A percentile compares a stretch with the other conserved stretches of the same genome.
Conservation (phyloP, 2,888 invertebrate genomes). For the Achlya flavicornis region DNA sequence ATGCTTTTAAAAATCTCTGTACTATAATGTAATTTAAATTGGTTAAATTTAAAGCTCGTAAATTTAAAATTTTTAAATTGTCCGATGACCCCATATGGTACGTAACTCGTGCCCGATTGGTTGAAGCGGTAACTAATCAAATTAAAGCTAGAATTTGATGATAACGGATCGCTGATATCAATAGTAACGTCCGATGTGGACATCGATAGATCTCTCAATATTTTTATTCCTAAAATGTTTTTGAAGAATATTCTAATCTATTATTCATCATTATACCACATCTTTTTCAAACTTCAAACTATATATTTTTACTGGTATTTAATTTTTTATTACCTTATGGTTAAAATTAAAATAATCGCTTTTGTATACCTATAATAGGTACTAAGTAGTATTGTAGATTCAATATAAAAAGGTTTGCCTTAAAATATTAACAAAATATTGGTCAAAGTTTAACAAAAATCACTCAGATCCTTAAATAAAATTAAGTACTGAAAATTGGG, state of each 20-base stretch:
- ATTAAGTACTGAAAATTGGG: no score
- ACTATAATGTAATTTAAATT: constrained; percentile 62
- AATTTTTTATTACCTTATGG: no score
- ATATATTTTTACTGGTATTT: no score
- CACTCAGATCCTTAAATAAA: no score
- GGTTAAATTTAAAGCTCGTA: constrained; percentile 69
- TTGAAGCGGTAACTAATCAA: constrained; percentile 69
- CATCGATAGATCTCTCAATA: constrained; percentile 23
- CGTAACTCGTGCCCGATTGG: constrained; percentile 50
- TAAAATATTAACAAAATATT: no score
- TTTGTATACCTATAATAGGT: no score
- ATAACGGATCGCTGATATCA: constrained; percentile 55
- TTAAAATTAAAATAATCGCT: no score
- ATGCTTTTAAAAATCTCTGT: constrained; percentile 9
- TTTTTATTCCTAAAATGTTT: background rate
- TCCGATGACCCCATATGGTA: constrained; percentile 44
- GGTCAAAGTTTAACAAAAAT: no score
- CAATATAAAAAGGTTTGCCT: no score
- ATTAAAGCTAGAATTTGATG: constrained; percentile 68
- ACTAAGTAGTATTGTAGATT: no score
- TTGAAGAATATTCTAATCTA: no score
- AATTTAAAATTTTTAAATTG: constrained; percentile 70
- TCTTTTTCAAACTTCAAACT: no score
- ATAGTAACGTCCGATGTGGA: constrained; percentile 43
- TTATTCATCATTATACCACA: background rate